These are phyloP conservation scores for Hydrozoanthus tunicans DNA, from an alignment of 64 coral and sea anemone genomes.

Conservation along the genomic window DNA sequence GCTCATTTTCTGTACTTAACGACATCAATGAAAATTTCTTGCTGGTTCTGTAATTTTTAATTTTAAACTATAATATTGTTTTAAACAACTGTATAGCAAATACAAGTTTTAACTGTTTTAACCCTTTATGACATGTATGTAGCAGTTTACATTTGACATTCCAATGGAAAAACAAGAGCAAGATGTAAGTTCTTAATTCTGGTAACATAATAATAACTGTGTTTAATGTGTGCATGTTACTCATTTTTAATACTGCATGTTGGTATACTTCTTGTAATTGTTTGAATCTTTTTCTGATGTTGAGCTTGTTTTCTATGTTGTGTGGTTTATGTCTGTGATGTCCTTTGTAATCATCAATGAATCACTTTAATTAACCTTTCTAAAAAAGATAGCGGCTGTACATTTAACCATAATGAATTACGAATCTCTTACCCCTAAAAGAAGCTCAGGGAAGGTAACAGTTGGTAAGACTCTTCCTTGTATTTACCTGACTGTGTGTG, in stretches of 20 bases:
- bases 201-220: neutral
- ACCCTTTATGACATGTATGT: slow-evolving; percentile 25
- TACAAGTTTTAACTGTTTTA: slow-evolving; percentile 29
- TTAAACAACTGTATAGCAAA: neutral
- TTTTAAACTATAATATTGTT: neutral
- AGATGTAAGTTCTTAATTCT: slow-evolving; percentile 56
- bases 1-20: neutral
- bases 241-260: neutral
- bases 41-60: slow-evolving; percentile 9
- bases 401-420: no score
- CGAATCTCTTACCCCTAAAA: no score
- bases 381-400: no score
- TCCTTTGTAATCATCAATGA: no score
- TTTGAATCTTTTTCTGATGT: neutral
- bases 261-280: neutral
- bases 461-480: no score
- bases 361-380: no score
- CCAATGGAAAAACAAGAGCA: slow-evolving; percentile 42
- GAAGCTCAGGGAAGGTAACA: no score
- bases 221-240: neutral
- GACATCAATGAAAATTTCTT: neutral
- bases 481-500: no score
- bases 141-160: slow-evolving; percentile 47
- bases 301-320: no score
- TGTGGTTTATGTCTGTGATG: no score